These are phyloP conservation scores for Rhinogobio ventralis DNA, from an alignment of 2,797 vertebrate genomes.

Conservation along the genomic window DNA sequence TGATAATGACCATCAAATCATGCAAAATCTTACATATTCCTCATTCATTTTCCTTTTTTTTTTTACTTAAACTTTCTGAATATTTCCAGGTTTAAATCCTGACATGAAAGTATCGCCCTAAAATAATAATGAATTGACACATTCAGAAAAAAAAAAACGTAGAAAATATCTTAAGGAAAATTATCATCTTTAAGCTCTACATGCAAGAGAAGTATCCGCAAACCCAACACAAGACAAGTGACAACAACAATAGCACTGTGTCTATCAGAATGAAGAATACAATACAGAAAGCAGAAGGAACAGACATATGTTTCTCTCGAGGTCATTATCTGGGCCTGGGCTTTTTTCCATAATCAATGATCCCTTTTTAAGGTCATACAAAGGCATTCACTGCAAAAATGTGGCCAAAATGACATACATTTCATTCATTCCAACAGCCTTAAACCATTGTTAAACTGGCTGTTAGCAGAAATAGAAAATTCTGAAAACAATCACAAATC, in stretches of 20 bases:
- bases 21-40: neutral
- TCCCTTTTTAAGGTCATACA: neutral
- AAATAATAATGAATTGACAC: neutral
- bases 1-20: neutral
- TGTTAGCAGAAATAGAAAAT: neutral
- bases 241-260: neutral
- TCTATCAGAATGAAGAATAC: neutral
- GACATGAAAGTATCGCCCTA: neutral
- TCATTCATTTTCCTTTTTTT: neutral
- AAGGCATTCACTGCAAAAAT: constrained; percentile 3
- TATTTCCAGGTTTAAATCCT: neutral
- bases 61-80: neutral
- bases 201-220: neutral
- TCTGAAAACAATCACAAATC: neutral
- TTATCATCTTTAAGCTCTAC: neutral
- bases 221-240: neutral
- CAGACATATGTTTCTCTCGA: constrained; percentile 19
- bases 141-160: neutral
- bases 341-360: constrained; percentile 29
- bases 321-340: neutral
- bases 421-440: neutral
- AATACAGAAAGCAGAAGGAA: constrained; percentile 12
- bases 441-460: neutral
- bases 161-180: neutral
- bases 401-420: neutral